Conservation (phyloP, 2,888 invertebrate genomes). For the Lasiommata megera region DNA sequence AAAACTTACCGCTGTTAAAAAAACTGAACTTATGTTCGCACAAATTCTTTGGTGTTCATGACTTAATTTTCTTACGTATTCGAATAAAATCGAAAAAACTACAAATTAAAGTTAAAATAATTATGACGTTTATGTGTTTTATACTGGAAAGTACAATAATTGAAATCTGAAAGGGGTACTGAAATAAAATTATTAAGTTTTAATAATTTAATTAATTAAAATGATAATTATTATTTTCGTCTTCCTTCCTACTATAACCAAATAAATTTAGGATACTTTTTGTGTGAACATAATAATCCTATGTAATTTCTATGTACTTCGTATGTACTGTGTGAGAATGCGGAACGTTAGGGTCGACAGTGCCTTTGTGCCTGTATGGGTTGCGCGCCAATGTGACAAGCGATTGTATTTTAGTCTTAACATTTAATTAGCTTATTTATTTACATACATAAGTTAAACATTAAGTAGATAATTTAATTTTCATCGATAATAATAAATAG, state of each 20-base stretch:
- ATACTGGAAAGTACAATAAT: too few relatives aligned
- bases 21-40: too few relatives aligned
- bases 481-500: not conserved
- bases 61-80: too few relatives aligned
- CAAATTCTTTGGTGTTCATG: too few relatives aligned
- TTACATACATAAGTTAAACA: not conserved
- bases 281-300: too few relatives aligned
- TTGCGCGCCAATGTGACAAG: not conserved
- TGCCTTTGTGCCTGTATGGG: slow-evolving; percentile 7
- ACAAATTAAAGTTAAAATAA: too few relatives aligned
- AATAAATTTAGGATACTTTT: not conserved
- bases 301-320: not conserved
- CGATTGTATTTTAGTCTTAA: not conserved
- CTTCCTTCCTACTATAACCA: not conserved
- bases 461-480: slow-evolving; percentile 15
- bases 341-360: not conserved
- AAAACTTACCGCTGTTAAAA: too few relatives aligned
- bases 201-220: not conserved
- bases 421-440: slow-evolving; percentile 12
- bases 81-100: too few relatives aligned
- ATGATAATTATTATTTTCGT: not conserved
- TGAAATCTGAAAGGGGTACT: not conserved
- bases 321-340: not conserved
- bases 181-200: not conserved
- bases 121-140: too few relatives aligned